A percentile compares a stretch with the other conserved stretches of the same genome.
Conservation (phyloP, 2,113 vertebrate genomes). For the Eurystomus gularis region DNA sequence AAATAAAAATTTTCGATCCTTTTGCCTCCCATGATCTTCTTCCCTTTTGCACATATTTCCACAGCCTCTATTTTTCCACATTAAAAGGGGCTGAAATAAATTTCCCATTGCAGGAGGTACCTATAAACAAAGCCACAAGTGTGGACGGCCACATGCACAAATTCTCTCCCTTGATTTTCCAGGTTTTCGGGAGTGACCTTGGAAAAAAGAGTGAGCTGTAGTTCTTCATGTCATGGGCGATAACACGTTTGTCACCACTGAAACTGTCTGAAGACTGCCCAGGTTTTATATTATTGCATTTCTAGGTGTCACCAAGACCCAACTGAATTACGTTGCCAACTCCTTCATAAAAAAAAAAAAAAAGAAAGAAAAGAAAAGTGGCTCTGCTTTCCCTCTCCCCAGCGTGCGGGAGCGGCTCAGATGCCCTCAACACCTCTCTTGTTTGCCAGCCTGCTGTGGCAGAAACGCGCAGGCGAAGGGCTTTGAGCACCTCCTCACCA, state of each 20-base stretch:
- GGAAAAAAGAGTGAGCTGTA: neutral
- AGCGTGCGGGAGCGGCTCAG: rapidly evolving
- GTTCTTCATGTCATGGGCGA: neutral
- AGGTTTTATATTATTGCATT: conserved; percentile 30
- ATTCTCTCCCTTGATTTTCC: neutral
- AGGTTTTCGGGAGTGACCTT: conserved; percentile 34
- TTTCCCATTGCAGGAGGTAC: neutral
- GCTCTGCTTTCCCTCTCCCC: neutral
- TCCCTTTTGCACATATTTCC: neutral
- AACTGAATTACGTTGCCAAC: neutral
- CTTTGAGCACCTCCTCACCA: neutral
- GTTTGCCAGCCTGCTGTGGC: rapidly evolving
- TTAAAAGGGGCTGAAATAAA: neutral
- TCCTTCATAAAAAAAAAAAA: neutral
- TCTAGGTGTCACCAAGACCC: neutral
- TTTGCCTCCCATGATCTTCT: rapidly evolving
- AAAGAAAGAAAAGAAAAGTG: neutral
- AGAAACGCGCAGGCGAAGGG: neutral
- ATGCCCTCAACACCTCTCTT: rapidly evolving
- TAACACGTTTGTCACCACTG: neutral
- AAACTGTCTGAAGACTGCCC: neutral
- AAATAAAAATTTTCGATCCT: neutral
- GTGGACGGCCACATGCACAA: neutral
- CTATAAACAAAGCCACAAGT: neutral
- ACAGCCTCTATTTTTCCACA: neutral